Percentiles rank a stretch among this genome's conserved stretches.
Evolutionary conservation across 2,888 invertebrate species (phyloP).

Genomic region (Tholera decimalis): DNA sequence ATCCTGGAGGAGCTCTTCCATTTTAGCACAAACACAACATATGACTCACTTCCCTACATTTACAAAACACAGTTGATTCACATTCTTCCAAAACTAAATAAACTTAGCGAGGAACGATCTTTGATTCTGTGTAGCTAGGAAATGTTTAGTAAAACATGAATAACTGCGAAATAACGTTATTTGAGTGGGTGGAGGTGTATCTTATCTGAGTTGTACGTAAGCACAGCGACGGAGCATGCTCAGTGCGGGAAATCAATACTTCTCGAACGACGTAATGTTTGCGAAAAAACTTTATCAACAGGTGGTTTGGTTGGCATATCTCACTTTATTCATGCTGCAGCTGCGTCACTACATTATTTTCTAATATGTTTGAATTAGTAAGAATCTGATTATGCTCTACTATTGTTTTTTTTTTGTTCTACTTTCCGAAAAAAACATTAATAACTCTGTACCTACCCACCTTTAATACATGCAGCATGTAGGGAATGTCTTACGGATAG

Average conservation of each 20-base stretch:
- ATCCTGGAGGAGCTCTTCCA: conserved; percentile 97
- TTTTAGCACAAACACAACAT: conserved; percentile 75
- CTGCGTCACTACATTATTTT: not conserved
- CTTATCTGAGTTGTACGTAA: conserved; percentile 79
- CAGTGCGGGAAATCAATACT: conserved; percentile 87
- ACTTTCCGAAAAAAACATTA: not conserved
- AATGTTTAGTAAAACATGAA: conserved; percentile 48
- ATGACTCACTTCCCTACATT: conserved; percentile 57
- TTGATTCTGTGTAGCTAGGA: conserved; percentile 6
- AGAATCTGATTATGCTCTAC: not conserved
- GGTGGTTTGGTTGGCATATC: conserved; percentile 67
- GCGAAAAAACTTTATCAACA: conserved; percentile 76
- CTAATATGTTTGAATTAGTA: not conserved
- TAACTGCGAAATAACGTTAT: conserved; percentile 54
- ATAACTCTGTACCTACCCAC: not conserved
- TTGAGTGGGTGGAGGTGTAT: conserved; percentile 80
- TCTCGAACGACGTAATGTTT: conserved; percentile 63
- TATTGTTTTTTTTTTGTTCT: not conserved
- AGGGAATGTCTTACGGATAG: no score
- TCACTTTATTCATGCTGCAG: not conserved
- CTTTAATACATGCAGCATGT: no score
- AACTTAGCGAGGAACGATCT: conserved; percentile 29
- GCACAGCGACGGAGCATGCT: conserved; percentile 81
- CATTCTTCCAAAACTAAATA: conserved; percentile 35
- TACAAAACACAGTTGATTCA: conserved; percentile 34